These are phyloP conservation scores for Tiaroga cobitis DNA, from an alignment of 2,797 vertebrate genomes.

Conservation along the genomic window DNA sequence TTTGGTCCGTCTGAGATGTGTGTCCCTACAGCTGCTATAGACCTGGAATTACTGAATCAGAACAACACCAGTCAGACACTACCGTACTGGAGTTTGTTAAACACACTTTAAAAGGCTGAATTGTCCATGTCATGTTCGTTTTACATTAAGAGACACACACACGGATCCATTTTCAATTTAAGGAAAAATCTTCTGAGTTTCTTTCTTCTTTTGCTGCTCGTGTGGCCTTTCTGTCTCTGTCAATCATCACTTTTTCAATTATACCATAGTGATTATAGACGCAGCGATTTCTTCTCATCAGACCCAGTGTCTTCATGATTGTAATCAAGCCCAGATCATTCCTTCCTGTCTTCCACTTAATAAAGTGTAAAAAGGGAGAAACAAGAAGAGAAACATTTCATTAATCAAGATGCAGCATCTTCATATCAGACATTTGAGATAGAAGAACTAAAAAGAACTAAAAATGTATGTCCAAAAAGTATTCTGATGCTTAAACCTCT, in stretches of 20 bases:
- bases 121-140: neutral
- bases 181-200: neutral
- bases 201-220: neutral
- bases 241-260: neutral
- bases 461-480: neutral
- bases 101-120: neutral
- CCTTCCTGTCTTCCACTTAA: neutral
- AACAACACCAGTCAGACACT: conserved; percentile 3
- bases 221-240: neutral
- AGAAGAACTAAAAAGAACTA: neutral
- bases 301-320: conserved; percentile 18
- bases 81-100: conserved; percentile 30
- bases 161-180: neutral
- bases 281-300: conserved; percentile 1
- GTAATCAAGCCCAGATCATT: conserved; percentile 33
- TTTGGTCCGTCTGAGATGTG: neutral
- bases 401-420: neutral
- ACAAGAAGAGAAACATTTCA: too few relatives aligned
- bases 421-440: neutral
- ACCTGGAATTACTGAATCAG: conserved; percentile 21
- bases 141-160: neutral
- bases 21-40: conserved; percentile 23
- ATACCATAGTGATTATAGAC: neutral
- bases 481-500: neutral
- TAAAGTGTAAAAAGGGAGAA: neutral